phyloP scores from a whole-genome alignment of 2,113 vertebrate genomes.

The Hipposideros armiger region DNA sequence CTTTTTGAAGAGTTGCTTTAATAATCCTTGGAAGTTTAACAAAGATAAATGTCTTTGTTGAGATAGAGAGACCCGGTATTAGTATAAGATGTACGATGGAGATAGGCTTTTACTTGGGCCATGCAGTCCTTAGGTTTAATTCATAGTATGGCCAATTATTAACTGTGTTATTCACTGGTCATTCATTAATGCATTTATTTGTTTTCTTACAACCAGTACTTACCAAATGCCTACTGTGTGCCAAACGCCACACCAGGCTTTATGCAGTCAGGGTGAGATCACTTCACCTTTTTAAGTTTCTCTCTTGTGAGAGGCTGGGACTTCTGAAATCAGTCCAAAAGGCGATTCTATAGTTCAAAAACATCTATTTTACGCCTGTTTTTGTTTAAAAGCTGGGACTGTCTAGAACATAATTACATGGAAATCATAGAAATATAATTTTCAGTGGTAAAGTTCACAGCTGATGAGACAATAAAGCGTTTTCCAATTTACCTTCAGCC shows the following conservation, averaged over 20 bases:
- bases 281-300: neutral
- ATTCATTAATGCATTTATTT: neutral
- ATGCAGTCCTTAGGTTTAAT: neutral
- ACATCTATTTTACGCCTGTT: neutral
- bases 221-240: neutral
- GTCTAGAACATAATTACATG: conserved; percentile 37
- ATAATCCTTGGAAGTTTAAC: conserved; percentile 13
- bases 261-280: neutral
- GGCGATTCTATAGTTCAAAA: neutral
- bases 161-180: neutral
- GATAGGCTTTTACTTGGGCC: neutral
- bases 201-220: neutral
- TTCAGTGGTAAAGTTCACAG: conserved; percentile 42
- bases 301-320: neutral
- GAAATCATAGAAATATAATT: conserved; percentile 56
- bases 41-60: neutral
- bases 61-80: neutral
- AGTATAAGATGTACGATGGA: neutral
- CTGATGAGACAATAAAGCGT: neutral
- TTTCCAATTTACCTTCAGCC: conserved; percentile 48
- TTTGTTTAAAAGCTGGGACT: conserved; percentile 14
- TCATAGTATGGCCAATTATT: neutral
- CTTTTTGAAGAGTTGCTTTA: neutral
- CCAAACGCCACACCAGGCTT: neutral
- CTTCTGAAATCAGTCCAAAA: conserved; percentile 16